phyloP scores from a whole-genome alignment of 2,888 invertebrate genomes.

The Coremacera marginata region DNA sequence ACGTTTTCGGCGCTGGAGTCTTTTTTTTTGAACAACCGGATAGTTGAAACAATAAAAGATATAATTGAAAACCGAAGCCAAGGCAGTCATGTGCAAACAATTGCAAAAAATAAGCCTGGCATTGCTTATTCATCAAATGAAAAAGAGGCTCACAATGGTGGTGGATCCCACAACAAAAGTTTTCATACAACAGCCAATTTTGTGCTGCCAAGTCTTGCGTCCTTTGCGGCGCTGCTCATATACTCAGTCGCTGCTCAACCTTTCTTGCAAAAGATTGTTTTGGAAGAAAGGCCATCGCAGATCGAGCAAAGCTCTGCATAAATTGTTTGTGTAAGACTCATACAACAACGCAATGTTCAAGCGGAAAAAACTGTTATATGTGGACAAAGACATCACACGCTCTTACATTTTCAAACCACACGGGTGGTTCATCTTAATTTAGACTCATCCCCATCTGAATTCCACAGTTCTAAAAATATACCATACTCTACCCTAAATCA shows the following conservation, averaged over 20 bases:
- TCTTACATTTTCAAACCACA: too few relatives aligned
- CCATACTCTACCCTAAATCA: too few relatives aligned
- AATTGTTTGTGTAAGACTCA: neutral
- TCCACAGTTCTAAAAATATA: too few relatives aligned
- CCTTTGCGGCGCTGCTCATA: conserved; percentile 28
- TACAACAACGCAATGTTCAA: neutral
- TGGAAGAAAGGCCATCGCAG: neutral
- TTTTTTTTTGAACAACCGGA: too few relatives aligned
- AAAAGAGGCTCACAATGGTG: neutral
- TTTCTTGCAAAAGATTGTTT: neutral
- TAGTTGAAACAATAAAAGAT: too few relatives aligned
- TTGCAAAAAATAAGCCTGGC: neutral
- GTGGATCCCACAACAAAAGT: neutral
- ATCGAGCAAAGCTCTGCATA: neutral
- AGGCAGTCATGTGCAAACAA: neutral
- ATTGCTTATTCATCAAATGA: neutral
- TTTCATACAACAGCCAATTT: neutral
- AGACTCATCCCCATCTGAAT: too few relatives aligned
- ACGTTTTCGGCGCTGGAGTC: too few relatives aligned
- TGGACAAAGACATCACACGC: too few relatives aligned
- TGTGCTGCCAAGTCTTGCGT: neutral
- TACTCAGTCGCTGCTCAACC: conserved; percentile 23
- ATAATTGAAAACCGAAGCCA: neutral
- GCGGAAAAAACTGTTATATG: too few relatives aligned
- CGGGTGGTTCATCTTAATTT: too few relatives aligned